Evolutionary conservation across 2,888 invertebrate species (phyloP).

Genomic region (Papilio gigon): DNA sequence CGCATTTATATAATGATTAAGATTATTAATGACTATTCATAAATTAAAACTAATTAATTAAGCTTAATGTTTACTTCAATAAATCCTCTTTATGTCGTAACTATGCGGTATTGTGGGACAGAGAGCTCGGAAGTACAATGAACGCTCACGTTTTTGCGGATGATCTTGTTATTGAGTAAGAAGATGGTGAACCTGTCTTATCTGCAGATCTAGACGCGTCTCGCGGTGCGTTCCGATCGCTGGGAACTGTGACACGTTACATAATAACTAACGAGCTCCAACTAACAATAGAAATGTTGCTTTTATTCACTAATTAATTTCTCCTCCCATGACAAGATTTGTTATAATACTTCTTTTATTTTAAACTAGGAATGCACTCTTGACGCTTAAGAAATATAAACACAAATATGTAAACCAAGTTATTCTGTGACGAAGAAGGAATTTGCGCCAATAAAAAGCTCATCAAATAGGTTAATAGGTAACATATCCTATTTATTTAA

Average conservation of each 20-base stretch:
- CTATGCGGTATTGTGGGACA: slow-evolving; percentile 42
- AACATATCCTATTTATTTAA: no score
- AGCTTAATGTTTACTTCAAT: background rate
- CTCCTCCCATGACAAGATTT: background rate
- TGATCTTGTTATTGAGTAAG: slow-evolving; percentile 76
- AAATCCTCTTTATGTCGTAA: slow-evolving; percentile 6
- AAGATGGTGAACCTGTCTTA: slow-evolving; percentile 66
- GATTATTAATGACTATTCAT: no score
- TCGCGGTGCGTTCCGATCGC: slow-evolving; percentile 73
- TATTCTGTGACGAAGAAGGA: background rate
- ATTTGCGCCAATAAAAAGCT: no score
- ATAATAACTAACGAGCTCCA: slow-evolving; percentile 51
- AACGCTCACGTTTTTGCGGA: slow-evolving; percentile 77
- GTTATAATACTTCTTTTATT: background rate
- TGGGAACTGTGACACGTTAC: slow-evolving; percentile 75
- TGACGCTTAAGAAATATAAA: no score
- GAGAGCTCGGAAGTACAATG: slow-evolving; percentile 62
- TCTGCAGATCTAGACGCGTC: slow-evolving; percentile 63
- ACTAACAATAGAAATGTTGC: slow-evolving; percentile 14
- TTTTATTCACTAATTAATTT: slow-evolving; percentile 38
- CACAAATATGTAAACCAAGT: no score
- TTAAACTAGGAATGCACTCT: background rate
- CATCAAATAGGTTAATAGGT: no score
- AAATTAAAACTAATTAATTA: no score
- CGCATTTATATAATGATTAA: no score